Evolutionary conservation across 2,888 invertebrate genomes (phyloP), one percentile per base, ranked within the genome.

Genomic region (Lasioglossum zephyrum): DNA sequence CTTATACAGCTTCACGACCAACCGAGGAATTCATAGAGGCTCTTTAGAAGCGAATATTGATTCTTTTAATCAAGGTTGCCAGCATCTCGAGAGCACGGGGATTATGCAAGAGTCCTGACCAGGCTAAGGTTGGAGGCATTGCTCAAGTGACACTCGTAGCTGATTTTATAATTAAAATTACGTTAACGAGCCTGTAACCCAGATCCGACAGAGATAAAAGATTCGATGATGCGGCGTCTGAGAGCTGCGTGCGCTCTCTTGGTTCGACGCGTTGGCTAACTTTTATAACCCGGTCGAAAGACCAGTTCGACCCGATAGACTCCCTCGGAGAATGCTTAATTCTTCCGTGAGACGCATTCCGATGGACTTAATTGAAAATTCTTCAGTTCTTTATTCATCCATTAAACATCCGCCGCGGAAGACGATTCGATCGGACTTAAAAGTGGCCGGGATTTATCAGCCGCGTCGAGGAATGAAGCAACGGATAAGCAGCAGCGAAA

Each of bases 321-420:
- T 22, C n/a, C 69, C 69, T 22, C 36, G 66, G 31, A 22, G 69
- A 39, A 69, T 22, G 39, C 69, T 69, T 41, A 69, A 69, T 69
- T 69, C 69, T 69, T 39, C 69, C 36, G 69, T 39, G 69, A 22
- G 69, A 69, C 69, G 69, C 69, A 69, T 69, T 69, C 69, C 69
- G 69, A 69, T 69, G 11, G 69, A 18, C n/a, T 69, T 69, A 41
- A 69, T 69, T 69, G 69, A 69, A 69, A 69, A 69, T 69, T 39
- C 69, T 36, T 69, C 22, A 41, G 69, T 41, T 69, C 39, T 39
- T 69, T 69, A 69, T 69, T 69, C 69, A 11, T 8, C 69, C 69
- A n/a, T 39, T 69, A 69, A 69, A 69, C 39, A 39, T 66, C 31
- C 13, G 26, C 39, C 69, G 22, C 69, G 39, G 39, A 39, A 39